A percentile compares a stretch with the other conserved stretches of the same genome.
These are phyloP conservation scores for Epistrophe eligans DNA, from an alignment of 2,888 invertebrate genomes.

Conservation along the genomic window DNA sequence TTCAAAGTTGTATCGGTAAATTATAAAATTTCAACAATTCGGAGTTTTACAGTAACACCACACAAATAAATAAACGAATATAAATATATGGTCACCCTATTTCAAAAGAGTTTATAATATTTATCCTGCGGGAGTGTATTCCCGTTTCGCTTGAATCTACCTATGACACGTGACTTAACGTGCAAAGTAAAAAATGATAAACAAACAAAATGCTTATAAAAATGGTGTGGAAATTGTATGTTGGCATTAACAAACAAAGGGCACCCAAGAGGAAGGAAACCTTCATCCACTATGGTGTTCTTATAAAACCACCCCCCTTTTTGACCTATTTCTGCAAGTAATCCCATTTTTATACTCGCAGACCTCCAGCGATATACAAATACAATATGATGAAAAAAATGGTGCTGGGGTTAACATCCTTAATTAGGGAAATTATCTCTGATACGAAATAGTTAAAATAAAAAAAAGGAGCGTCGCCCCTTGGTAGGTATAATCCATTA, in stretches of 20 bases:
- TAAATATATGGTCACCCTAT: conserved; percentile 11
- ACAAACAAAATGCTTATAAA: conserved; percentile 65
- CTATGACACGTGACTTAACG: conserved; percentile 63
- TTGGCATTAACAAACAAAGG: neutral
- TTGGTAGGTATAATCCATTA: conserved; percentile 10
- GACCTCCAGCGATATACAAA: conserved; percentile 21
- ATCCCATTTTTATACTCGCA: conserved; percentile 42
- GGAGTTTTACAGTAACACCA: too few species aligned
- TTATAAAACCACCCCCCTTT: conserved; percentile 44
- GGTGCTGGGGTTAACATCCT: conserved; percentile 52
- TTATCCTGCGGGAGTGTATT: conserved; percentile 42
- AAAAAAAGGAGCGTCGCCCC: conserved; percentile 62
- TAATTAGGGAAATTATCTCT: conserved; percentile 72
- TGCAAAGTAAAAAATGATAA: conserved; percentile 51
- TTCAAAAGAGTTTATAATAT: neutral
- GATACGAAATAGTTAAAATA: conserved; percentile 26
- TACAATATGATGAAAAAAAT: neutral
- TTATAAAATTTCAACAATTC: too few species aligned
- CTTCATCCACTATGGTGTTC: neutral
- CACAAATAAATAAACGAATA: too few species aligned
- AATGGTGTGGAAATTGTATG: conserved; percentile 48
- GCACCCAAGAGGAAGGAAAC: conserved; percentile 17
- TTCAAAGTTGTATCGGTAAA: too few species aligned
- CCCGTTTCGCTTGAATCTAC: conserved; percentile 22
- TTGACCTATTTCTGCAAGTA: conserved; percentile 68